These are phyloP conservation scores for Syngnathus acus DNA, from an alignment of 2,797 vertebrate species.

Conservation along the genomic window DNA sequence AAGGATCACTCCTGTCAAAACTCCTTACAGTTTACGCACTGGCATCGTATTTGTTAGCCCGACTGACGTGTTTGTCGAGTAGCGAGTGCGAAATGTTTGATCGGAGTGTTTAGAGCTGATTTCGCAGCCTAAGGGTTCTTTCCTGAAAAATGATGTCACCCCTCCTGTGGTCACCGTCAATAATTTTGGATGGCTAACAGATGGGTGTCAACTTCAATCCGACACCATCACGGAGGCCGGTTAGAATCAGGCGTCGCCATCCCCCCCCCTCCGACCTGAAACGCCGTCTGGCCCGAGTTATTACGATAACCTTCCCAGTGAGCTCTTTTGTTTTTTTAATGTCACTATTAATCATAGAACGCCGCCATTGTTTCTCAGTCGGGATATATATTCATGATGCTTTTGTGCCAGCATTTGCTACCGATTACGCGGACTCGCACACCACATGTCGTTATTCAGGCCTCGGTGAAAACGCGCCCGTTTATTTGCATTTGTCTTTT, in stretches of 20 bases:
- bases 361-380: slow-evolving; percentile 33
- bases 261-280: slow-evolving; percentile 20
- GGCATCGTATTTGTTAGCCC: slow-evolving; percentile 9
- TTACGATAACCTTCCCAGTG: slow-evolving; percentile 32
- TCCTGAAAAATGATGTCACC: slow-evolving; percentile 21
- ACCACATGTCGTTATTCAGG: slow-evolving; percentile 61
- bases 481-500: slow-evolving; percentile 56
- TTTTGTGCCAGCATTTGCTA: slow-evolving; percentile 57
- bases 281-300: slow-evolving; percentile 22
- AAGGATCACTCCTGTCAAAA: slow-evolving; percentile 8
- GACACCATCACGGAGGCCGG: slow-evolving; percentile 26
- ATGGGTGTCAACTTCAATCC: slow-evolving; percentile 54
- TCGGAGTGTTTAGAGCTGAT: not conserved
- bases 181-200: slow-evolving; percentile 51
- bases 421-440: slow-evolving; percentile 51
- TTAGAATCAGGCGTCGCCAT: slow-evolving; percentile 14
- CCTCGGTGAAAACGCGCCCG: slow-evolving; percentile 23
- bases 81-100: not conserved
- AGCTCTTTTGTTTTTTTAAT: slow-evolving; percentile 44
- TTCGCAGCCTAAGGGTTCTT: not conserved
- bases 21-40: slow-evolving; percentile 17
- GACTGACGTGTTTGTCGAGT: slow-evolving; percentile 26
- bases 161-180: slow-evolving; percentile 22
- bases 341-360: slow-evolving; percentile 55
- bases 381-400: slow-evolving; percentile 63